A percentile compares a stretch with the other conserved stretches of the same genome.
Conservation (phyloP, 2,113 vertebrate genomes). For the Chloropsis cyanopogon region DNA sequence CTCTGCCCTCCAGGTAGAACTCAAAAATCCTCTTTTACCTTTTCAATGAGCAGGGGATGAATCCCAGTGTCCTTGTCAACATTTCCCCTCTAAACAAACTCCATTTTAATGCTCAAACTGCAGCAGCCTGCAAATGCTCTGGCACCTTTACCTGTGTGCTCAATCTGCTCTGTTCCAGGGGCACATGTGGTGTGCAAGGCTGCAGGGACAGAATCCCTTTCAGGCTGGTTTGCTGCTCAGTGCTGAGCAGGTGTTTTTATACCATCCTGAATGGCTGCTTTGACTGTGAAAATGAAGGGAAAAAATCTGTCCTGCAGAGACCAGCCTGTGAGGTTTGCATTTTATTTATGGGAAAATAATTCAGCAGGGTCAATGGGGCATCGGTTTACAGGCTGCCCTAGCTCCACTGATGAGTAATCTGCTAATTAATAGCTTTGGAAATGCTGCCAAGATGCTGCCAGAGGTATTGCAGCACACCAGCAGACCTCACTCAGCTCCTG, state of each 20-base stretch:
- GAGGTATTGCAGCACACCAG: not conserved
- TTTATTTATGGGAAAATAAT: constrained; percentile 36
- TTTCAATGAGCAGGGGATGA: not conserved
- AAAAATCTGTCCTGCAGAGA: not conserved
- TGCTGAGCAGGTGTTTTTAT: not conserved
- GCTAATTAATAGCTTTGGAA: constrained; percentile 48
- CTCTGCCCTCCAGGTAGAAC: not conserved
- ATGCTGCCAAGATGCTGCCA: constrained; percentile 5
- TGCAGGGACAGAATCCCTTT: not conserved
- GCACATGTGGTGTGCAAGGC: not conserved
- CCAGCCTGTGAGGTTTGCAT: not conserved
- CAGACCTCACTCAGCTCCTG: not conserved
- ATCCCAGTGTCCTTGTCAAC: not conserved
- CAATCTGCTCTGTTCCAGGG: not conserved
- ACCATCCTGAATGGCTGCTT: not conserved
- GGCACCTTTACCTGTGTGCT: not conserved
- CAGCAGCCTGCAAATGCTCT: not conserved
- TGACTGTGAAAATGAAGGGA: not conserved
- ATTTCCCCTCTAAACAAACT: not conserved
- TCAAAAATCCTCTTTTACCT: not conserved
- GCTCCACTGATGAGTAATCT: constrained; percentile 33
- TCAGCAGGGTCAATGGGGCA: constrained; percentile 7
- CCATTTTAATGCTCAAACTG: not conserved
- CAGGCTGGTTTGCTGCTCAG: not conserved
- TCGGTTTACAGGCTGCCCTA: not conserved